Evolutionary conservation across 2,888 invertebrate genomes (phyloP).

Genomic region (Halocaridina rubra): DNA sequence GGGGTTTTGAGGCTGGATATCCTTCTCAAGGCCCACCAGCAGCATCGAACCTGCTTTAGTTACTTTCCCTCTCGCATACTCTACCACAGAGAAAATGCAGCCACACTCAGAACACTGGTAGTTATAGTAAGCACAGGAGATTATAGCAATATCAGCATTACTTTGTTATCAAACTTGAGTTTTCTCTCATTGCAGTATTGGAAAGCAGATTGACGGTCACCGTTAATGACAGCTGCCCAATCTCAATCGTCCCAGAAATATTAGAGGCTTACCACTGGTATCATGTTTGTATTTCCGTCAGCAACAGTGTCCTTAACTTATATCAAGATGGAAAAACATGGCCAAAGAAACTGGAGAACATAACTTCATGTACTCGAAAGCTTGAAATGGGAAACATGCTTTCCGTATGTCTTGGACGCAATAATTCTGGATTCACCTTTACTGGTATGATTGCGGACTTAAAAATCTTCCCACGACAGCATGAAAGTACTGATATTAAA

Average conservation of each 20-base stretch:
- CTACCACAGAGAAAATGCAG: too few relatives aligned
- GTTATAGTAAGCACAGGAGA: too few relatives aligned
- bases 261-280: background rate
- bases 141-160: too few relatives aligned
- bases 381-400: background rate
- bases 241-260: background rate
- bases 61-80: too few relatives aligned
- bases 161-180: too few relatives aligned
- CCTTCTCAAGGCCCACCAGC: too few relatives aligned
- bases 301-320: background rate
- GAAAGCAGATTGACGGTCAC: background rate
- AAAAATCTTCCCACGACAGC: background rate
- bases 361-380: too few relatives aligned
- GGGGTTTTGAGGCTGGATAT: too few relatives aligned
- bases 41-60: too few relatives aligned
- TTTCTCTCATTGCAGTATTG: background rate
- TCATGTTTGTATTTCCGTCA: background rate
- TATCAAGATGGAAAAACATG: background rate
- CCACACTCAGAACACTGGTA: too few relatives aligned
- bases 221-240: background rate
- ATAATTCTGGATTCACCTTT: background rate
- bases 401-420: background rate
- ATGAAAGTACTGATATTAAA: background rate
- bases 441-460: background rate
- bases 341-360: too few relatives aligned